Evolutionary conservation across 2,113 vertebrate species (phyloP), one percentile per base, ranked within the genome.

Genomic region (Lagopus leucura): DNA sequence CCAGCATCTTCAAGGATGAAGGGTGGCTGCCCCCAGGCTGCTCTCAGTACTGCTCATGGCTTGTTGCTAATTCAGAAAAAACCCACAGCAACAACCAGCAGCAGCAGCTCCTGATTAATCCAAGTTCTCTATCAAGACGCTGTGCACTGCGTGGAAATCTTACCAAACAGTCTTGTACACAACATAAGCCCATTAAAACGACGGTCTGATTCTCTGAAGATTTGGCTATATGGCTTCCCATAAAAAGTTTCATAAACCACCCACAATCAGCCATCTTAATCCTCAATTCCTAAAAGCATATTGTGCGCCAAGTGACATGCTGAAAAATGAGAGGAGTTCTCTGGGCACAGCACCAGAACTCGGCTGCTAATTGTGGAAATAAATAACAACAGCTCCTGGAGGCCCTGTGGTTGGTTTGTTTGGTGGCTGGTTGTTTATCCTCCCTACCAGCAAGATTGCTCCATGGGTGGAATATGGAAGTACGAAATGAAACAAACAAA

Each of bases 191-290:
- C 96, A 96, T 97, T 97, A 97, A 96, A 95, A 91, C 42, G 93
- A 95, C 84, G 95, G 90, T 95, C 93, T 94, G 91, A 95, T 94
- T 96, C 97, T 97, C 97, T 73, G 43, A 96, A 97, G 96, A 93
- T 92, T 96, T 95, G 75, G 48, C 91, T 95, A 93, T 95, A 97
- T 95, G 96, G 85, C 83, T 89, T 95, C 93, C 95, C 94, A 96
- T 97, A 97, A 97, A 97, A 97, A 97, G 93, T 97, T 97, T 97
- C 96, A 97, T 97, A 97, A 97, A 97, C 97, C 97, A 97, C 97
- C 96, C 95, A 97, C 97, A 97, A 97, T 95, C 96, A 97, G 89
- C 95, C 48, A 92, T 93, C 96, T 97, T 95, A 95, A 96, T 97
- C 96, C 94, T 78, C 94, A 96, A 94, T 97, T 95, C 96, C 95